Conservation (phyloP, 2,888 invertebrate species). For the Myathropa florea region DNA sequence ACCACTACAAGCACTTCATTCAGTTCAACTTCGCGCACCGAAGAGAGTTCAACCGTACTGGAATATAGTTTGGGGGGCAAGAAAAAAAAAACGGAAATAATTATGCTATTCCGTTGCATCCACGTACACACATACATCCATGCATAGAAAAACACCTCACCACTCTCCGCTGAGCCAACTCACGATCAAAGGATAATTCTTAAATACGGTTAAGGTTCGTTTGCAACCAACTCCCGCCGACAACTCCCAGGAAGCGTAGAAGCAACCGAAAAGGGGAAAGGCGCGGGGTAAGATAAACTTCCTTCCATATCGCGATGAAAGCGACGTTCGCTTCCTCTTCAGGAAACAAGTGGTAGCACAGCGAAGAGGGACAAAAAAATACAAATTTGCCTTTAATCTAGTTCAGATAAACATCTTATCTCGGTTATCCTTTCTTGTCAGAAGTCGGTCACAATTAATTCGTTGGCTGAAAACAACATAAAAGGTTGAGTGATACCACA, state of each 20-base stretch:
- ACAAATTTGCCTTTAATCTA: conserved; percentile 70
- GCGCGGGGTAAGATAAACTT: conserved; percentile 54
- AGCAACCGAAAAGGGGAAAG: conserved; percentile 22
- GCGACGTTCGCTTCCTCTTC: conserved; percentile 25
- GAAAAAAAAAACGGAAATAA: conserved; percentile 61
- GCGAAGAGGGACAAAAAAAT: conserved; percentile 1
- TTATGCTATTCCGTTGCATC: conserved; percentile 65
- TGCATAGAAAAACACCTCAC: conserved; percentile 30
- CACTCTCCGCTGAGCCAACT: neutral
- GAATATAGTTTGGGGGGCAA: conserved; percentile 18
- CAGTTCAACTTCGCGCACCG: conserved; percentile 46
- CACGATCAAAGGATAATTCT: conserved; percentile 40
- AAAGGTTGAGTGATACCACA: neutral
- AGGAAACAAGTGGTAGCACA: neutral
- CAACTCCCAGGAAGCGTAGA: conserved; percentile 45
- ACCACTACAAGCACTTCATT: conserved; percentile 30
- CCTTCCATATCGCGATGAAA: conserved; percentile 61
- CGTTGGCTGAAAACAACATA: conserved; percentile 30
- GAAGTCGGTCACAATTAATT: conserved; percentile 70
- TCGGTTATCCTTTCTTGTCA: conserved; percentile 70
- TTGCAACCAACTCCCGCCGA: neutral
- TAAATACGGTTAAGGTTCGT: conserved; percentile 59
- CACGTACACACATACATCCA: conserved; percentile 26
- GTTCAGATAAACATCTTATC: conserved; percentile 71
- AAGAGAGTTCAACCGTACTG: conserved; percentile 49